Evolutionary conservation across 2,797 vertebrate species (phyloP).

Genomic region (Columba guinea): DNA sequence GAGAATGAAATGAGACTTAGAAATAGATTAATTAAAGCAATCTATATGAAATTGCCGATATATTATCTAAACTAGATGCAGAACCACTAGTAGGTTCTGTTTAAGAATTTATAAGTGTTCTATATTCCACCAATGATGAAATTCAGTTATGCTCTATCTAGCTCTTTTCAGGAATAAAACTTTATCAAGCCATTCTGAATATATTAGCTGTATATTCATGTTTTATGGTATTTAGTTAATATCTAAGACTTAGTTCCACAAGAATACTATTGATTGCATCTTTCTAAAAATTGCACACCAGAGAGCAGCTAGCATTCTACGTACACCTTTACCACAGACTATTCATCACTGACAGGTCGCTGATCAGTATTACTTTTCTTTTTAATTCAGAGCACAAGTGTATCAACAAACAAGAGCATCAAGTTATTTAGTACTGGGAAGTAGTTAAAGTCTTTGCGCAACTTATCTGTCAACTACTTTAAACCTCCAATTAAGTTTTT

Average conservation of each 20-base stretch:
- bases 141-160: background rate
- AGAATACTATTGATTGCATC: background rate
- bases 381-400: background rate
- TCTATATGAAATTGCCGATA: background rate
- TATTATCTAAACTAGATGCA: background rate
- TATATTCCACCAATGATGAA: background rate
- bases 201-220: background rate
- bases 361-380: background rate
- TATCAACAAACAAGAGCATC: background rate
- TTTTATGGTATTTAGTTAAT: background rate
- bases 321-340: background rate
- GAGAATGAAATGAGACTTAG: background rate
- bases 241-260: background rate
- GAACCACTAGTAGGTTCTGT: background rate
- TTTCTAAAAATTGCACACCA: background rate
- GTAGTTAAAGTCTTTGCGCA: background rate
- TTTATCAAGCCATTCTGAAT: background rate
- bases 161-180: background rate
- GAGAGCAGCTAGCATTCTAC: background rate
- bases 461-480: background rate
- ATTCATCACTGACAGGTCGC: background rate
- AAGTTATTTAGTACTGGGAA: background rate
- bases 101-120: background rate
- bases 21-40: background rate
- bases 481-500: background rate